Evolutionary conservation across 2,888 invertebrate species (phyloP).

Genomic region (Conops quadrifasciatus): DNA sequence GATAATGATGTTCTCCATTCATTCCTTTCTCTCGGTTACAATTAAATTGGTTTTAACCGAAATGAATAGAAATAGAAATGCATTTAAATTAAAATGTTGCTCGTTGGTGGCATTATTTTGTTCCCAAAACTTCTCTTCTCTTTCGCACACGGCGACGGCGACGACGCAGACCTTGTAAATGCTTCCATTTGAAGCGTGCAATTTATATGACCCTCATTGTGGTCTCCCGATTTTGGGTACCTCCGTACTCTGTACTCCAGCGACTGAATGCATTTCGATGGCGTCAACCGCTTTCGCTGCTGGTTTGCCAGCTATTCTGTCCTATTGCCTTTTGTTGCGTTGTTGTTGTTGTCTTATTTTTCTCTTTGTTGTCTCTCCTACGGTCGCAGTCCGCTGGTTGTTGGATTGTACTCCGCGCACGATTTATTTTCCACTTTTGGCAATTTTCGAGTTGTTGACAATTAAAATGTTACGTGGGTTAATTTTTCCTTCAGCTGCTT

Average conservation of each 20-base stretch:
- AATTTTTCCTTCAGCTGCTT: not conserved
- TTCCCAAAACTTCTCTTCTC: too few species aligned
- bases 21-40: too few species aligned
- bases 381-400: not conserved
- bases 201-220: slow-evolving; percentile 31
- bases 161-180: not conserved
- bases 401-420: slow-evolving; percentile 7
- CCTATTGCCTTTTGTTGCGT: not conserved
- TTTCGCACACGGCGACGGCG: slow-evolving; percentile 3
- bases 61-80: slow-evolving; percentile 27
- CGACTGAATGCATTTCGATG: slow-evolving; percentile 26
- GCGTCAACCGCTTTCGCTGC: not conserved
- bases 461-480: slow-evolving; percentile 29
- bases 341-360: not conserved
- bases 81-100: slow-evolving; percentile 25
- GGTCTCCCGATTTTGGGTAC: slow-evolving; percentile 20
- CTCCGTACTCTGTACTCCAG: not conserved
- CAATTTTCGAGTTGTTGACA: slow-evolving; percentile 32
- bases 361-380: not conserved
- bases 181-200: too few species aligned
- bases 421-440: slow-evolving; percentile 27
- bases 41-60: too few species aligned
- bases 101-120: slow-evolving; percentile 31
- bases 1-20: too few species aligned
- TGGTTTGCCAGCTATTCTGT: not conserved